These are phyloP conservation scores for Coecobrya sp. DNA, from an alignment of 2,888 invertebrate species.

Conservation along the genomic window DNA sequence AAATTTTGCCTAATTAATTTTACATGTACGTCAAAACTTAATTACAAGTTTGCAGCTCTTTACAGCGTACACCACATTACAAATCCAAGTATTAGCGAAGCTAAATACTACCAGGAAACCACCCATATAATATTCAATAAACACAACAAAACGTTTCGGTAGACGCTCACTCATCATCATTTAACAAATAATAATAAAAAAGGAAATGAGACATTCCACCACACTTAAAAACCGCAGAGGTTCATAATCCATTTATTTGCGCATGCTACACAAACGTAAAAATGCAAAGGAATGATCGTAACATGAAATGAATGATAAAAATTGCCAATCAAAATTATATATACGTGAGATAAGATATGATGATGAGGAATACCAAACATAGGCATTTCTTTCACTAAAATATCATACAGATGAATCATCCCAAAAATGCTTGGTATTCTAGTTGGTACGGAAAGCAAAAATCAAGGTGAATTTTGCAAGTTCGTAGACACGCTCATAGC, in stretches of 20 bases:
- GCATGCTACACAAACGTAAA: neutral
- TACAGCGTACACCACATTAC: neutral
- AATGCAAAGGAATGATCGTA: neutral
- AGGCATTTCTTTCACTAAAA: conserved; percentile 61
- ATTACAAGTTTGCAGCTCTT: neutral
- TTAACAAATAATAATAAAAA: neutral
- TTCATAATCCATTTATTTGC: neutral
- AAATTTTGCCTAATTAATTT: conserved; percentile 29
- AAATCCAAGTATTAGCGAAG: conserved; percentile 1
- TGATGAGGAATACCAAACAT: conserved; percentile 49
- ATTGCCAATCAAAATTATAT: conserved; percentile 28
- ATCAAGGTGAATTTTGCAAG: conserved; percentile 71
- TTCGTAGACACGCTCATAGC: conserved; percentile 54
- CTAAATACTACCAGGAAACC: conserved; percentile 18
- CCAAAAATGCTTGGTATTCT: neutral
- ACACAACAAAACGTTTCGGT: conserved; percentile 37
- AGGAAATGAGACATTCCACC: neutral
- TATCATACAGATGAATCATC: conserved; percentile 73
- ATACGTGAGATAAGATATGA: conserved; percentile 20
- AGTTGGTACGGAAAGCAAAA: conserved; percentile 49
- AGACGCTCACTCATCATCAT: neutral
- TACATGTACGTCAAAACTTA: conserved; percentile 12
- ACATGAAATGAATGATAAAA: neutral
- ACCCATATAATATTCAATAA: neutral
- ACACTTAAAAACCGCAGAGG: neutral